phyloP scores from a whole-genome alignment of 2,888 invertebrate genomes.

The Coenonympha arcania region DNA sequence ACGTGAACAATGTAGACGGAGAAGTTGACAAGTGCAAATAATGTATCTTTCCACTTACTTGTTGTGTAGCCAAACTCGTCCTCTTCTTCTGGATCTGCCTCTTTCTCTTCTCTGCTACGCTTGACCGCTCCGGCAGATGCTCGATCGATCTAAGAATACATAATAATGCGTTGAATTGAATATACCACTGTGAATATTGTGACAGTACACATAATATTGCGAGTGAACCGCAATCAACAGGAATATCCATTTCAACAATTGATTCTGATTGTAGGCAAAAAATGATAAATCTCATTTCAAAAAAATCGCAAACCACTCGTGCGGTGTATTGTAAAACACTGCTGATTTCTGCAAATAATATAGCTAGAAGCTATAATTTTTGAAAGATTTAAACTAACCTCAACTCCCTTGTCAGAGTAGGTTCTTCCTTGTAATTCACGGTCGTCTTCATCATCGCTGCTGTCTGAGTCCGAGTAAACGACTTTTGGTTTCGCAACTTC shows the following conservation, averaged over 20 bases:
- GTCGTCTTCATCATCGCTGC: slow-evolving; percentile 82
- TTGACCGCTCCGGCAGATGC: slow-evolving; percentile 90
- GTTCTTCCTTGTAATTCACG: slow-evolving; percentile 86
- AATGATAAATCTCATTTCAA: too few relatives aligned
- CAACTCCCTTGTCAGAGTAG: slow-evolving; percentile 82
- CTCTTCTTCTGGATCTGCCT: slow-evolving; percentile 87
- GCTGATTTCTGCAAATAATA: too few relatives aligned
- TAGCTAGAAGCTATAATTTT: too few relatives aligned
- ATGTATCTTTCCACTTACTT: slow-evolving; percentile 82
- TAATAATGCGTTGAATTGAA: too few relatives aligned
- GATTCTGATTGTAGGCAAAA: too few relatives aligned
- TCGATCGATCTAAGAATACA: slow-evolving; percentile 81
- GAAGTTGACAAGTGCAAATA: slow-evolving; percentile 60
- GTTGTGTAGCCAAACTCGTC: slow-evolving; percentile 95
- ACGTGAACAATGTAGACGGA: slow-evolving; percentile 59
- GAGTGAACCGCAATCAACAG: too few relatives aligned
- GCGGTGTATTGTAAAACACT: too few relatives aligned
- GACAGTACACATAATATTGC: too few relatives aligned
- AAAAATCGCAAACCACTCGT: too few relatives aligned
- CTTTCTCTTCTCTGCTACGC: slow-evolving; percentile 82
- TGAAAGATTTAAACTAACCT: slow-evolving; percentile 68
- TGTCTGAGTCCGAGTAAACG: slow-evolving; percentile 75
- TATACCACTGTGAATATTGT: too few relatives aligned
- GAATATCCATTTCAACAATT: too few relatives aligned
- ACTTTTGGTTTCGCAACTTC: slow-evolving; percentile 41